phyloP scores from a whole-genome alignment of 35 echinoderm and acorn worm species.

The Lytechinus pictus region DNA sequence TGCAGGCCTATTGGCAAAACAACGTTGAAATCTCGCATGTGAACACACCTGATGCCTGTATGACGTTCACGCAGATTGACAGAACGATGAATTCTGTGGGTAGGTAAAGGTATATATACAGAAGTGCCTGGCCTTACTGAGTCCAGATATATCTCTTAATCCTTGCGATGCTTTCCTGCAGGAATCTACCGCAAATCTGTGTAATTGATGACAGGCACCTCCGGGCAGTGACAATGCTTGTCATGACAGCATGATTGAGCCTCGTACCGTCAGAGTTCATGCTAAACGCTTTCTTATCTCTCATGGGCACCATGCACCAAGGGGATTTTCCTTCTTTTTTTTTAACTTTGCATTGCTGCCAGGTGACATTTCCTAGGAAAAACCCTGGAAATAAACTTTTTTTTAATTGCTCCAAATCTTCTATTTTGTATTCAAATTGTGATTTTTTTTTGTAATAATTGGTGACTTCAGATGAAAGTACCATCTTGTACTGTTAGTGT shows the following conservation, averaged over 20 bases:
- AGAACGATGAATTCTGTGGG: neutral
- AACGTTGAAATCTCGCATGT: too few relatives aligned
- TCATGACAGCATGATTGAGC: neutral
- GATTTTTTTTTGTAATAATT: too few relatives aligned
- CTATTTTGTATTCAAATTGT: too few relatives aligned
- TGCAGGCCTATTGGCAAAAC: too few relatives aligned
- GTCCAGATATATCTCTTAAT: constrained; percentile 39
- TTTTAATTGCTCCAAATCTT: too few relatives aligned
- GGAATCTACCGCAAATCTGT: neutral
- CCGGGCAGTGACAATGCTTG: constrained; percentile 12
- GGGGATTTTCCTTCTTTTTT: too few relatives aligned
- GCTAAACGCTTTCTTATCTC: neutral
- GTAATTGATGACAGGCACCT: constrained; percentile 35
- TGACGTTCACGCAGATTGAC: neutral
- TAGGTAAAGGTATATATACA: neutral
- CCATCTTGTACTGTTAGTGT: too few relatives aligned
- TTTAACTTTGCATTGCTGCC: too few relatives aligned
- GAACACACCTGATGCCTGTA: too few relatives aligned
- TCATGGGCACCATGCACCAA: neutral
- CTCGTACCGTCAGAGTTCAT: neutral
- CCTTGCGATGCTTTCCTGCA: constrained; percentile 21
- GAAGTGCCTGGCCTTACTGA: neutral
- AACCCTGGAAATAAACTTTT: too few relatives aligned
- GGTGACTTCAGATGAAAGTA: too few relatives aligned
- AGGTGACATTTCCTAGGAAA: too few relatives aligned